These are phyloP conservation scores for Paradisaea rubra DNA, from an alignment of 2,113 vertebrate genomes.

Conservation along the genomic window DNA sequence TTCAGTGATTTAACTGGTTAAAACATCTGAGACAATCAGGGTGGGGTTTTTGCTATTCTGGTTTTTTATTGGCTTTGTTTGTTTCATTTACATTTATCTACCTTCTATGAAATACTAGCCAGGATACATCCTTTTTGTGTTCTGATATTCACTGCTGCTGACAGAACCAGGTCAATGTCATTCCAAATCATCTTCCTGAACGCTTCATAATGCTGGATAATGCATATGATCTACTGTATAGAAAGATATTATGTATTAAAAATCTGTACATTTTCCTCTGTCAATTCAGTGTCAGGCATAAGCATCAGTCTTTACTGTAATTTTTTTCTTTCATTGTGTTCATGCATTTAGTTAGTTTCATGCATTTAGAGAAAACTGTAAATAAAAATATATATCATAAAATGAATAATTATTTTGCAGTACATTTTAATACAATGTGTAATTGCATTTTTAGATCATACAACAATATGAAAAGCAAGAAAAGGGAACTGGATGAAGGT, in stretches of 20 bases:
- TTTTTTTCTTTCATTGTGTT: background rate
- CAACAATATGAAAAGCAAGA: background rate
- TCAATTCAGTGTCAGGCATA: background rate
- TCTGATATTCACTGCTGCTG: slow-evolving; percentile 19
- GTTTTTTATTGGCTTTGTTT: background rate
- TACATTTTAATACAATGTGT: background rate
- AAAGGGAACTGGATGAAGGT: background rate
- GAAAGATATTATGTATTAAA: background rate
- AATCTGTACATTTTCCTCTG: background rate
- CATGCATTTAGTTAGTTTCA: background rate
- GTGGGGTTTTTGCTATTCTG: background rate
- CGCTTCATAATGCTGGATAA: background rate
- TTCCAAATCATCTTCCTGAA: slow-evolving; percentile 7
- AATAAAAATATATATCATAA: background rate
- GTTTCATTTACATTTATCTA: background rate
- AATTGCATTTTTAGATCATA: background rate
- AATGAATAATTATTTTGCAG: background rate
- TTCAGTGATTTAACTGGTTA: background rate
- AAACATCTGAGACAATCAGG: background rate
- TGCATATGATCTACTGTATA: background rate
- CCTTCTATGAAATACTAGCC: background rate
- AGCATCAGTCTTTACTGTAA: background rate
- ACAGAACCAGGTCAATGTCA: slow-evolving; percentile 46
- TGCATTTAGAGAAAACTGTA: background rate
- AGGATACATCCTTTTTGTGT: background rate